Conservation (phyloP, 2,797 vertebrate species). For the Parauchenoglanis punctatus region DNA sequence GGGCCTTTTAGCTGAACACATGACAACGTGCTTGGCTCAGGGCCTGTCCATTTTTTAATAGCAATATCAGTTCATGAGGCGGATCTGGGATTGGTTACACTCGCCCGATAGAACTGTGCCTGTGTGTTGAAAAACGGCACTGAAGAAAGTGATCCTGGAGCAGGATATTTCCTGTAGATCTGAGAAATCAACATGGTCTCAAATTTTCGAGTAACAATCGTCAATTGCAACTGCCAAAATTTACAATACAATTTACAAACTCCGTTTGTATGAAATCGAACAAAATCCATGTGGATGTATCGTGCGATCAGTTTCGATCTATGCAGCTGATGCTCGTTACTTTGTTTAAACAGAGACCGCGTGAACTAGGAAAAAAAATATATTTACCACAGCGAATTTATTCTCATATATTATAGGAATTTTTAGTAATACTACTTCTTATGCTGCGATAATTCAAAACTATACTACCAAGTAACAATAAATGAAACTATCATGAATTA, state of each 20-base stretch:
- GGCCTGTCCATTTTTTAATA: background rate
- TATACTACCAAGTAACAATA: background rate
- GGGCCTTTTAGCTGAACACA: background rate
- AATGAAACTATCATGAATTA: background rate
- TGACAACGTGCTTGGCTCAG: background rate
- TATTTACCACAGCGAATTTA: background rate
- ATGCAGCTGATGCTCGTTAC: background rate
- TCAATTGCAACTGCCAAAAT: background rate
- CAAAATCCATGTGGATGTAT: background rate
- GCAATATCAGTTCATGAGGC: background rate
- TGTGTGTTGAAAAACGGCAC: background rate
- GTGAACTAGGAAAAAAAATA: background rate
- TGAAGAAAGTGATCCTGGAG: background rate
- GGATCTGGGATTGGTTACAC: background rate
- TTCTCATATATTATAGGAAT: background rate
- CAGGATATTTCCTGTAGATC: background rate
- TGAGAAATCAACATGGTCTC: background rate
- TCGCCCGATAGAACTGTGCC: background rate
- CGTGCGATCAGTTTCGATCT: background rate
- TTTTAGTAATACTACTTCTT: background rate
- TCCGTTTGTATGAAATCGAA: background rate
- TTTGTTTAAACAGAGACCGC: too few relatives aligned
- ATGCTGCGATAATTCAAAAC: background rate
- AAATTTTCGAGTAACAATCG: background rate
- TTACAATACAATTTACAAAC: background rate